Evolutionary conservation across 2,797 vertebrate species (phyloP).

Genomic region (Phoxinus dragarum): DNA sequence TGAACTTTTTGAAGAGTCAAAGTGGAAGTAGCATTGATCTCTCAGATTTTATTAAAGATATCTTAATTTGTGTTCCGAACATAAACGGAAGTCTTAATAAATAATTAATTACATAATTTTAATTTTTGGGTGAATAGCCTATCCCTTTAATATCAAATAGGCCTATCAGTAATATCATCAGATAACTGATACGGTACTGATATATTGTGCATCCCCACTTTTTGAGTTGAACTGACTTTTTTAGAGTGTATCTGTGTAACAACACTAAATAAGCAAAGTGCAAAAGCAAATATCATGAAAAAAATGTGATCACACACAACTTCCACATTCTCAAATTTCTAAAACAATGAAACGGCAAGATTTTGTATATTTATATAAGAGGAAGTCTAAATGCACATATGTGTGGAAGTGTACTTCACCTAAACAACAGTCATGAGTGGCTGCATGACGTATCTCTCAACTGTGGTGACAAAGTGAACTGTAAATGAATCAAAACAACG

Average conservation of each 20-base stretch:
- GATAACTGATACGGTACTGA: background rate
- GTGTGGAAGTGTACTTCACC: background rate
- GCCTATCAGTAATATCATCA: background rate
- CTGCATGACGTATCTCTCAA: background rate
- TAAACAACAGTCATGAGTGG: constrained; percentile 3
- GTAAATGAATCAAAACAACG: constrained; percentile 16
- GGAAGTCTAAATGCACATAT: constrained; percentile 12
- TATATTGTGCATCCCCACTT: background rate
- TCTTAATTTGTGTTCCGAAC: too few species aligned
- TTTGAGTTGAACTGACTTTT: background rate
- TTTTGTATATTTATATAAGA: background rate
- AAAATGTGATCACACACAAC: background rate
- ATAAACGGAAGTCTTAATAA: too few species aligned
- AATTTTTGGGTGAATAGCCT: too few species aligned
- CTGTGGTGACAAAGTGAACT: constrained; percentile 3
- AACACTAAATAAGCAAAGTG: background rate
- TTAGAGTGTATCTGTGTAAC: background rate
- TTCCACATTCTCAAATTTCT: background rate
- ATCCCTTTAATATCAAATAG: background rate
- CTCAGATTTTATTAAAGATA: too few species aligned
- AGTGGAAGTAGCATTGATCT: too few species aligned
- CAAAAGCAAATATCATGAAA: background rate
- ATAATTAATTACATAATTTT: too few species aligned
- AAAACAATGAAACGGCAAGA: constrained; percentile 9
- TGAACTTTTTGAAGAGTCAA: too few species aligned